Conservation (phyloP, 2,888 invertebrate species). For the Drosophila meridiana region DNA sequence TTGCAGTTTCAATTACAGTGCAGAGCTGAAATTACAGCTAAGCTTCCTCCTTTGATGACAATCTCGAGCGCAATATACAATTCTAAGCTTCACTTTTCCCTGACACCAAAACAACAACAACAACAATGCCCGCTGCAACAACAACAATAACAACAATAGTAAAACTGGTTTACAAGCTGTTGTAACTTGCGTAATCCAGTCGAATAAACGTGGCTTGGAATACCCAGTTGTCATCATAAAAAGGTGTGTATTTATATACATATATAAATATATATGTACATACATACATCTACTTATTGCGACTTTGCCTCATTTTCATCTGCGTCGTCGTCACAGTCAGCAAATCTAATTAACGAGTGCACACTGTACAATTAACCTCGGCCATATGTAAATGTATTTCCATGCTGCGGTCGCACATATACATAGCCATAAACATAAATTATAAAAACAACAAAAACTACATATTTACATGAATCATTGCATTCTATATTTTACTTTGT, state of each 20-base stretch:
- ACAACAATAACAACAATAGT: constrained; percentile 39
- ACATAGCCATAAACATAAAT: constrained; percentile 7
- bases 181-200: constrained; percentile 66
- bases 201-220: constrained; percentile 59
- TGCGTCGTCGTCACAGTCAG: constrained; percentile 46
- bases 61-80: constrained; percentile 35
- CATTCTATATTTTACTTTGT: constrained; percentile 10
- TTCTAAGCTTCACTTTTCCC: constrained; percentile 41
- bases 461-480: constrained; percentile 13
- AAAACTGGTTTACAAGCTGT: constrained; percentile 61
- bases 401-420: constrained; percentile 18
- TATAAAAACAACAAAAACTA: constrained; percentile 5
- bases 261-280: not conserved
- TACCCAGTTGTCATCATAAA: constrained; percentile 17
- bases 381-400: constrained; percentile 64
- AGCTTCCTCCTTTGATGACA: constrained; percentile 62
- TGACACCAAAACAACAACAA: constrained; percentile 49
- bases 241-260: no score
- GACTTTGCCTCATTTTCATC: constrained; percentile 7
- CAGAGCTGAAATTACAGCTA: constrained; percentile 22
- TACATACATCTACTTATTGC: not conserved
- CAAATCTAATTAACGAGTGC: constrained; percentile 68
- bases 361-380: constrained; percentile 72
- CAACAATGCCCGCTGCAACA: constrained; percentile 35
- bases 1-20: constrained; percentile 34